Percentiles rank a stretch among this genome's conserved stretches.
These are phyloP conservation scores for Salvelinus namaycush DNA, from an alignment of 2,113 vertebrate species.

Conservation along the genomic window DNA sequence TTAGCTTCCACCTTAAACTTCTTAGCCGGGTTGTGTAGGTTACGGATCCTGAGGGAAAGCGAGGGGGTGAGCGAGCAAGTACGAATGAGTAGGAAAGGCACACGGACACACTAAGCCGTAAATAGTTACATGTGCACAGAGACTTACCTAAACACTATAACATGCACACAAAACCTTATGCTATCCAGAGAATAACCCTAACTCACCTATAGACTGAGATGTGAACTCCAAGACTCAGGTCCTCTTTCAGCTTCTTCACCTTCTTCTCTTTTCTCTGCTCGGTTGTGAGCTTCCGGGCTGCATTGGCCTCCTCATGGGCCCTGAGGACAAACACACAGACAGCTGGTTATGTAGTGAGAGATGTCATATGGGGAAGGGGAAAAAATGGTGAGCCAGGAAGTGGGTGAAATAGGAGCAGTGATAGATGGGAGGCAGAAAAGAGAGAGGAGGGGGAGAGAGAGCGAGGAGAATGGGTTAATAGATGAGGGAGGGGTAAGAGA, in stretches of 20 bases:
- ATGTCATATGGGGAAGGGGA: not conserved
- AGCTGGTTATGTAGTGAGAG: too few relatives aligned
- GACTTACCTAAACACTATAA: not conserved
- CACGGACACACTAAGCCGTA: not conserved
- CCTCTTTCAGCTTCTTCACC: slow-evolving; percentile 97
- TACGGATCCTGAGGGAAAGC: slow-evolving; percentile 81
- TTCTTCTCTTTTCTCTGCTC: slow-evolving; percentile 98
- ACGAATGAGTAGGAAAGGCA: not conserved
- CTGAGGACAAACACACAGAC: slow-evolving; percentile 60
- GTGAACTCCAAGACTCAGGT: slow-evolving; percentile 88
- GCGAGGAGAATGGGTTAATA: not conserved
- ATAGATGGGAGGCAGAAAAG: not conserved
- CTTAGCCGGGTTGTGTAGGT: slow-evolving; percentile 94
- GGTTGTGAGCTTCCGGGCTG: slow-evolving; percentile 92
- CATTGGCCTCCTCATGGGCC: slow-evolving; percentile 95
- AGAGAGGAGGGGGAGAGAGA: not conserved
- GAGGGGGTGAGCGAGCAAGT: slow-evolving; percentile 62
- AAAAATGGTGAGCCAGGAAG: not conserved
- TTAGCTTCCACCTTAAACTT: slow-evolving; percentile 99
- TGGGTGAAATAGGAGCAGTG: not conserved
- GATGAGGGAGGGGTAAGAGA: not conserved
- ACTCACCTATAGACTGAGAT: slow-evolving; percentile 92
- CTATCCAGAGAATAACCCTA: not conserved
- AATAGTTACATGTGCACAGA: not conserved
- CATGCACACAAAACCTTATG: not conserved